These are phyloP conservation scores for Anguilla marmorata DNA, from an alignment of 2,797 vertebrate species.

Conservation along the genomic window DNA sequence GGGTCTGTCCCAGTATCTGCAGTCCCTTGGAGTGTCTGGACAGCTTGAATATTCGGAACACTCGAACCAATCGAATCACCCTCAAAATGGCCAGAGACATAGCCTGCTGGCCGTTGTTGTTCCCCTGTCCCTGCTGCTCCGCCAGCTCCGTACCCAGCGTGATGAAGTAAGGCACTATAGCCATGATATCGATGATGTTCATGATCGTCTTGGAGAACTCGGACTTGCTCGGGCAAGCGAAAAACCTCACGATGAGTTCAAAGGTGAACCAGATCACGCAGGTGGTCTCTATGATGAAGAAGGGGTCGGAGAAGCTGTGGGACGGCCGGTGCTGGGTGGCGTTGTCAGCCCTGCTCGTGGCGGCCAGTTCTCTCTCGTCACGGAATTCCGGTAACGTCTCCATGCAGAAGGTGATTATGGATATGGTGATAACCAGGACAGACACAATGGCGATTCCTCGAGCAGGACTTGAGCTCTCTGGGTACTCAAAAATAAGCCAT, in stretches of 20 bases:
- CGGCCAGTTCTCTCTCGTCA: slow-evolving; percentile 85
- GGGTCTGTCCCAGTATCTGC: slow-evolving; percentile 96
- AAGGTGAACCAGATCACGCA: slow-evolving; percentile 99
- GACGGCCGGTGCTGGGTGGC: slow-evolving; percentile 71
- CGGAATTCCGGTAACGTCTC: slow-evolving; percentile 98
- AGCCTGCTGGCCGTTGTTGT: slow-evolving; percentile 83
- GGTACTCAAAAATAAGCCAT: slow-evolving; percentile 97
- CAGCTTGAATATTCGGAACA: slow-evolving; percentile 98
- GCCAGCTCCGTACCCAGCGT: slow-evolving; percentile 96
- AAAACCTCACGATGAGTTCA: slow-evolving; percentile 95
- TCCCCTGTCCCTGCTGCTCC: slow-evolving; percentile 74
- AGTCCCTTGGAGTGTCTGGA: slow-evolving; percentile 97
- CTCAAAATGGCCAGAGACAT: slow-evolving; percentile 98
- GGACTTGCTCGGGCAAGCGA: slow-evolving; percentile 91
- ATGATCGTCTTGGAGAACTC: slow-evolving; percentile 97
- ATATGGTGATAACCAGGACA: slow-evolving; percentile 95
- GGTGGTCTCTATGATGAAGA: slow-evolving; percentile 97
- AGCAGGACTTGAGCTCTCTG: slow-evolving; percentile 94
- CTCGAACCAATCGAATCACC: slow-evolving; percentile 94
- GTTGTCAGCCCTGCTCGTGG: slow-evolving; percentile 65
- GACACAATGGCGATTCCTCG: slow-evolving; percentile 96
- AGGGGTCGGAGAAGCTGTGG: slow-evolving; percentile 94
- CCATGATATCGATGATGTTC: slow-evolving; percentile 98
- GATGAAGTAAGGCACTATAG: slow-evolving; percentile 99
- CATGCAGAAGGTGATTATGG: slow-evolving; percentile 97